Percentiles rank a stretch among this genome's conserved stretches.
These are phyloP conservation scores for Eristalis pertinax DNA, from an alignment of 2,888 invertebrate species.

Conservation along the genomic window DNA sequence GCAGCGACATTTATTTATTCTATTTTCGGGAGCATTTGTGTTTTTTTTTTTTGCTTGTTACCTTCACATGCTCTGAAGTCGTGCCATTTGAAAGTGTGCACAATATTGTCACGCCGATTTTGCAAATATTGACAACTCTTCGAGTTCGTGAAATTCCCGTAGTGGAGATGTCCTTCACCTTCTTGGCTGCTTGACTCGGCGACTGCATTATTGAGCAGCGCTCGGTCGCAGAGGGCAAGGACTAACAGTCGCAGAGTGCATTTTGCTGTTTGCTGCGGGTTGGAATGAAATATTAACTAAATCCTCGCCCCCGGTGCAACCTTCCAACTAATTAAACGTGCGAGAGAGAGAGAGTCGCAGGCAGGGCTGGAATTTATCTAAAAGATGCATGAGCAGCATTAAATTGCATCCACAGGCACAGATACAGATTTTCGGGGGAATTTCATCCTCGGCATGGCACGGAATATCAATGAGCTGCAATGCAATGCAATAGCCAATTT, in stretches of 20 bases:
- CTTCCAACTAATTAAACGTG: slow-evolving; percentile 50
- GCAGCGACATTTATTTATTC: slow-evolving; percentile 29
- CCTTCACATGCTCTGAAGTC: slow-evolving; percentile 23
- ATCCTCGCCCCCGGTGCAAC: slow-evolving; percentile 12
- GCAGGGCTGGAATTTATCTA: slow-evolving; percentile 43
- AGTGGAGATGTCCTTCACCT: slow-evolving; percentile 42
- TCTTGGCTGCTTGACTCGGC: neutral
- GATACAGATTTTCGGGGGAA: neutral
- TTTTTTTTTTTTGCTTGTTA: slow-evolving; percentile 5
- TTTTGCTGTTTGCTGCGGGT: slow-evolving; percentile 33
- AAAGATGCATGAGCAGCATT: slow-evolving; percentile 20
- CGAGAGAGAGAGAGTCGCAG: neutral
- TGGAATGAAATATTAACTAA: slow-evolving; percentile 40
- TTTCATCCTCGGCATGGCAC: slow-evolving; percentile 8
- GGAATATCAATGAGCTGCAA: slow-evolving; percentile 58
- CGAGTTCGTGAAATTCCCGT: neutral
- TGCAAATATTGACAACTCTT: slow-evolving; percentile 58
- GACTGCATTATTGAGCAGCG: slow-evolving; percentile 50
- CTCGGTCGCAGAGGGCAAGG: slow-evolving; percentile 40
- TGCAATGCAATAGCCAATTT: slow-evolving; percentile 65
- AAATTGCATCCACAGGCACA: slow-evolving; percentile 1
- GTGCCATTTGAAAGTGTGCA: slow-evolving; percentile 23
- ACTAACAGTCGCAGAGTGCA: slow-evolving; percentile 36
- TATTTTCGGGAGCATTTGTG: slow-evolving; percentile 30
- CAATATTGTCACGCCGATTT: slow-evolving; percentile 55